Evolutionary conservation across 1,140 invertebrate genomes (phyloP).

Genomic region (Temnothorax nylanderi): DNA sequence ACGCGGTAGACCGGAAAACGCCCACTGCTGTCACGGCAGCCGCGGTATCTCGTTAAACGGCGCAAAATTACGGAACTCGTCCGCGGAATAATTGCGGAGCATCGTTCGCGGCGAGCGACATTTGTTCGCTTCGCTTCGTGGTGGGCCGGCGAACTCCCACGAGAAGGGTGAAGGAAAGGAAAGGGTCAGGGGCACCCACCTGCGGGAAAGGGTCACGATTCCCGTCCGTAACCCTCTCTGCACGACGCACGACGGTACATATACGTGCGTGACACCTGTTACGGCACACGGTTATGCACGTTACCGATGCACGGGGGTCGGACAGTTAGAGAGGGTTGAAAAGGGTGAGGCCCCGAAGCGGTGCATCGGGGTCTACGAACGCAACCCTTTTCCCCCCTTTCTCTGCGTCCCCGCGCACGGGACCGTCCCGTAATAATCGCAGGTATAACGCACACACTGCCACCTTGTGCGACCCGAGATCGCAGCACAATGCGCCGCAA

Average conservation of each 20-base stretch:
- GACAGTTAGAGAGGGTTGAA: constrained; percentile 73
- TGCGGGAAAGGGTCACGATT: constrained; percentile 58
- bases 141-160: constrained; percentile 14
- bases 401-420: constrained; percentile 8
- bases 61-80: constrained; percentile 60
- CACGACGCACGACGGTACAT: not conserved
- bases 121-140: constrained; percentile 38
- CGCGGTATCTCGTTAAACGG: constrained; percentile 52
- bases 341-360: constrained; percentile 73
- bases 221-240: constrained; percentile 62
- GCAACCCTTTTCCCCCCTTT: constrained; percentile 70
- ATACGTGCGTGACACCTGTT: constrained; percentile 63
- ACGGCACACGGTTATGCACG: constrained; percentile 59
- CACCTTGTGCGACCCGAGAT: constrained; percentile 59
- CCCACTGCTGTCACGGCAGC: constrained; percentile 22
- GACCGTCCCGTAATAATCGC: constrained; percentile 47
- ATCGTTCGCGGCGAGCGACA: constrained; percentile 5
- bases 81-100: constrained; percentile 27
- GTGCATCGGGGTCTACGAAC: constrained; percentile 44
- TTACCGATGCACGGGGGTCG: constrained; percentile 58
- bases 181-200: constrained; percentile 43
- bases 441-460: constrained; percentile 74
- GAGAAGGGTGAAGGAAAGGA: not conserved
- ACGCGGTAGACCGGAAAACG: constrained; percentile 44
- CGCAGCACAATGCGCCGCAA: constrained; percentile 74